These are phyloP conservation scores for Eilema sororculum DNA, from an alignment of 2,888 invertebrate species.

Conservation along the genomic window DNA sequence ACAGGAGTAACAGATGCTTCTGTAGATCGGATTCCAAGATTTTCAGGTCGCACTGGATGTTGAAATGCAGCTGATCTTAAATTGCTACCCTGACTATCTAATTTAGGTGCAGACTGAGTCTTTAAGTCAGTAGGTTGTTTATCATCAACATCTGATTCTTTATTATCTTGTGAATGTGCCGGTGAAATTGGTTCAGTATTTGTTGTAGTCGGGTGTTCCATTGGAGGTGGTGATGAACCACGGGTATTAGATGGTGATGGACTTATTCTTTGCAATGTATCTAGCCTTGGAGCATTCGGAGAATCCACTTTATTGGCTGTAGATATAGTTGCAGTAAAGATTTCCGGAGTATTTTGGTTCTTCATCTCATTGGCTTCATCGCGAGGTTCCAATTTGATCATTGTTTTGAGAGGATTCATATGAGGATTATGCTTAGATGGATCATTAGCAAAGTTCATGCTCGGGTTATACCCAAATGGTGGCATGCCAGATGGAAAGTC, in stretches of 20 bases:
- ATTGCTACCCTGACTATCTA: constrained; percentile 65
- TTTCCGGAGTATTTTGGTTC: constrained; percentile 81
- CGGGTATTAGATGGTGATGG: constrained; percentile 79
- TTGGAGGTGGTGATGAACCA: constrained; percentile 77
- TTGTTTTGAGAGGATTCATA: constrained; percentile 82
- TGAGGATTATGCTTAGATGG: constrained; percentile 78
- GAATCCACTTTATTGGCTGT: constrained; percentile 79
- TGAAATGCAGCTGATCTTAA: constrained; percentile 74
- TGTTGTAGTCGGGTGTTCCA: constrained; percentile 77
- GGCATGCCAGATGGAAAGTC: constrained; percentile 78
- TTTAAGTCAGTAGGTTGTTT: constrained; percentile 83
- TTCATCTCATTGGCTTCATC: constrained; percentile 82
- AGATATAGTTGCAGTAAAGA: constrained; percentile 83
- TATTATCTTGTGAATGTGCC: constrained; percentile 78
- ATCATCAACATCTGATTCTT: constrained; percentile 79
- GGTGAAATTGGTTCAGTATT: constrained; percentile 82
- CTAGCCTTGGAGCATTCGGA: constrained; percentile 77
- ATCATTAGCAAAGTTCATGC: constrained; percentile 77
- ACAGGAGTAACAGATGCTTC: constrained; percentile 72
- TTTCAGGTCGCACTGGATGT: constrained; percentile 77
- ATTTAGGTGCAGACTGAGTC: constrained; percentile 74
- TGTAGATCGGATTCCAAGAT: constrained; percentile 74
- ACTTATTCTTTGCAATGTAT: constrained; percentile 79
- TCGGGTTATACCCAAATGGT: constrained; percentile 75
- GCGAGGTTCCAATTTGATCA: constrained; percentile 84